Evolutionary conservation across 2,797 vertebrate species (phyloP), one percentile per base, ranked within the genome.

Genomic region (Enteromius argenteus): DNA sequence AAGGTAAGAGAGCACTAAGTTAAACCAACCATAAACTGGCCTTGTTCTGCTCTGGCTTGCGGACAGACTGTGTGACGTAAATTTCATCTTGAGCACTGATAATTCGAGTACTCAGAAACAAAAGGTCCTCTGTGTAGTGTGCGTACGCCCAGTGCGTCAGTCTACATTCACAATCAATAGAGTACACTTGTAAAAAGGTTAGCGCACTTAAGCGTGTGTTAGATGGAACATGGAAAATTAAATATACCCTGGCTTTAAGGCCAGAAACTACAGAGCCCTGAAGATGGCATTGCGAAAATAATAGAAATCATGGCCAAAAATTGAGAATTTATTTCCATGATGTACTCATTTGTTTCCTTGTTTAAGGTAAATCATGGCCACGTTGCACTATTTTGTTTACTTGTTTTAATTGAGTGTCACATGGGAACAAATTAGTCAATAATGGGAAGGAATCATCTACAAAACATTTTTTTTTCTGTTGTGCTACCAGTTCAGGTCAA

Each of bases 1-100:
- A 96, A 95, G 95, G 95, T 96, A 60, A 58, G 88, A 51, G 8
- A 79, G 30, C 7, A 67, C 14, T 17, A 46, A 42, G 2, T 81
- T 37, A 64, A 51, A 39, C 23, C 27, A 6, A 44, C 66, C 49
- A 3, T 51, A 66, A 17, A 21, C 39, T 68, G 23, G 37, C 58
- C 15, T 44, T 64, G 37, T 58, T 75, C 21, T 35, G 35, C 32
- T 58, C 51, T 53, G 6, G 49, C n/a, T 32, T 5, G 1, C 6
- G 0, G 5, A 56, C 19, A 56, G 17, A 30, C 8, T 2, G 27
- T 6, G 11, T 74, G 19, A 37, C 6, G 21, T 58, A 5, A 37
- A 53, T 35, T 14, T 8, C 11, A 64, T 64, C 60, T 64, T 32
- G 14, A 15, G 60, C 27, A 8, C 23, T 3, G 60, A 64, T 64